Base-by-base conservation (phyloP, 2,888 invertebrate species). In the Trachelus iudaicus region DNA sequence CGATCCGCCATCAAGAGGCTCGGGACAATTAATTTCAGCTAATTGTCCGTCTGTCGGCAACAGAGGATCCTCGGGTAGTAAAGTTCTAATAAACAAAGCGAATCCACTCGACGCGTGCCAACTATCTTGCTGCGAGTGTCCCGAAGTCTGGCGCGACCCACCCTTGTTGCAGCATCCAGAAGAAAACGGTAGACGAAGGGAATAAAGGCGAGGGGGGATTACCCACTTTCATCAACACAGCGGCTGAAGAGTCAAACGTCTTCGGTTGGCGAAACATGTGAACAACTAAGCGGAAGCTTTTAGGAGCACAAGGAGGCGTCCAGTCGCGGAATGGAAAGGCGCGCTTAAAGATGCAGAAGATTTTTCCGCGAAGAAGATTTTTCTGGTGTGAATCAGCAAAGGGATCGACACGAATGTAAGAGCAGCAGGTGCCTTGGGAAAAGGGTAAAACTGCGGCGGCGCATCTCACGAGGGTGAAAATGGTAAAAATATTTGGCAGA, bases 1-100 rank as follows among this genome's bases (percentile, higher is more conserved):
- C 40, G 40, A 40, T 15, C 40, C 15, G 40, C 40, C 40, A 6
- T 6, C 0, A 40, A 6, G 73, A 75, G 76, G 76, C 79, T 73
- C 74, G 76, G 80, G 83, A 86, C 85, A 86, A 85, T 87, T 84
- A 86, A 87, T 83, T 81, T 79, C 78, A 75, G 82, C 83, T 86
- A 84, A 86, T 86, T 85, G 84, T 84, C 81, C 73, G 40, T 40
- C 69, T 31, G 79, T 37, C 68, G 76, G 11, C 33, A 69, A 68
- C 73, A 35, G 69, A 34, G 23, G 37, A 74, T 76, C 56, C n/a
- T 15, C 15, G 40, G 40, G 15, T 40, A 13, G 37, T 15, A 15
- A 37, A 37, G 37, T 37, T 37, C 37, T 40, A 40, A 40, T 40
- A 40, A 40, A 40, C 40, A 40, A 40, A 40, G 40, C 15, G 40